A percentile compares a stretch with the other conserved stretches of the same genome.
Conservation (phyloP, 2,797 vertebrate genomes). For the Glossophaga mutica region DNA sequence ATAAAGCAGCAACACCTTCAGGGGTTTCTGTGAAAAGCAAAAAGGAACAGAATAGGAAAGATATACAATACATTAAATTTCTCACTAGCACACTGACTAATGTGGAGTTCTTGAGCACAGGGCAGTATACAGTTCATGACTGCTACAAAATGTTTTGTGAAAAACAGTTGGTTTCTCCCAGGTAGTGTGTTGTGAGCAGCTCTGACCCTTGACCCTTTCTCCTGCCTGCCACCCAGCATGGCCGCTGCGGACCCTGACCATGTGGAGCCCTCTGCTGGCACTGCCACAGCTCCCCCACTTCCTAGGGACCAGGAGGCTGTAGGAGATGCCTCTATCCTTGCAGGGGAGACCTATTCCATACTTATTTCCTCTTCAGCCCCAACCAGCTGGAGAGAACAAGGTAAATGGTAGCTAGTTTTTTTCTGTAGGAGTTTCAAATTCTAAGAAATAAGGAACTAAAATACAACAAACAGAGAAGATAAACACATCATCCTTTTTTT, state of each 20-base stretch:
- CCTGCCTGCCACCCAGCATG: not conserved
- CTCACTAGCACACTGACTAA: not conserved
- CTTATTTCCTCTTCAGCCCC: not conserved
- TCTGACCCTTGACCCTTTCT: not conserved
- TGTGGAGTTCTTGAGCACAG: not conserved
- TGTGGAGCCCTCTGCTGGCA: not conserved
- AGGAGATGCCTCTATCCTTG: not conserved
- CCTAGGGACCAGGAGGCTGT: fast-evolving
- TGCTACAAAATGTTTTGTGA: not conserved
- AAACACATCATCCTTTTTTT: not conserved
- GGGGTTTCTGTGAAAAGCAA: not conserved
- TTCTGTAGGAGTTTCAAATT: not conserved
- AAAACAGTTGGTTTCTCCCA: not conserved
- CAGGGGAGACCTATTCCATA: not conserved
- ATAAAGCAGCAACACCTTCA: not conserved
- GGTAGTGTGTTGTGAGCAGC: not conserved
- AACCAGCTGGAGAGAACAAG: not conserved
- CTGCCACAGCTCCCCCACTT: not conserved
- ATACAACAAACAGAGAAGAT: not conserved
- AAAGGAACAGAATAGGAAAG: not conserved
- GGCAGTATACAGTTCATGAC: no score
- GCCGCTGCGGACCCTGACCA: not conserved
- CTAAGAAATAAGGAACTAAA: not conserved
- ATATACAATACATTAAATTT: not conserved
- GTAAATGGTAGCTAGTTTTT: not conserved